Conservation (phyloP, 2,888 invertebrate genomes). For the Chironomus riparius region DNA sequence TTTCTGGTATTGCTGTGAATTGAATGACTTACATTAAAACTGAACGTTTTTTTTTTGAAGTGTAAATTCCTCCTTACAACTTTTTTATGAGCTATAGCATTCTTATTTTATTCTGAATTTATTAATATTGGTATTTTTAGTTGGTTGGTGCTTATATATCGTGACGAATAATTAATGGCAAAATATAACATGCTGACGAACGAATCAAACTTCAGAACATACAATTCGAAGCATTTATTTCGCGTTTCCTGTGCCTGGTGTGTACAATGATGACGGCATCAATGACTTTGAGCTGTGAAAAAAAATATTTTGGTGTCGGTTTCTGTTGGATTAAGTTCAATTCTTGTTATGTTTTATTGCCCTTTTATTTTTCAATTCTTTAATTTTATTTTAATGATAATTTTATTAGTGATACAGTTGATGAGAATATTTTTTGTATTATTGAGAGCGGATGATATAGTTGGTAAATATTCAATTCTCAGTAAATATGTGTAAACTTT, state of each 20-base stretch:
- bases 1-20: constrained; percentile 1
- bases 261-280: neutral
- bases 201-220: neutral
- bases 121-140: constrained; percentile 27
- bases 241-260: neutral
- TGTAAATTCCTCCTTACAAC: constrained; percentile 3
- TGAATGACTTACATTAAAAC: constrained; percentile 12
- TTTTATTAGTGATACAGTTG: neutral
- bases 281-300: neutral
- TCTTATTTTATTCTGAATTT: constrained; percentile 18
- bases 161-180: constrained; percentile 28
- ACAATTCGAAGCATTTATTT: constrained; percentile 1
- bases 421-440: neutral
- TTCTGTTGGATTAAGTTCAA: neutral
- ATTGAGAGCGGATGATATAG: no score
- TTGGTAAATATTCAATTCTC: no score
- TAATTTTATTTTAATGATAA: neutral
- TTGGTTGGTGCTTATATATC: constrained; percentile 20
- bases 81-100: constrained; percentile 4
- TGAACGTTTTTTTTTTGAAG: neutral
- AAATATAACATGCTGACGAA: constrained; percentile 7
- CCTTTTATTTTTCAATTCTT: neutral
- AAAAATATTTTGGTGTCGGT: no score
- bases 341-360: neutral
- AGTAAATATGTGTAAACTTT: no score